These are phyloP conservation scores for Mongoloraphidia duomilia DNA, from an alignment of 2,888 invertebrate species.

Conservation along the genomic window DNA sequence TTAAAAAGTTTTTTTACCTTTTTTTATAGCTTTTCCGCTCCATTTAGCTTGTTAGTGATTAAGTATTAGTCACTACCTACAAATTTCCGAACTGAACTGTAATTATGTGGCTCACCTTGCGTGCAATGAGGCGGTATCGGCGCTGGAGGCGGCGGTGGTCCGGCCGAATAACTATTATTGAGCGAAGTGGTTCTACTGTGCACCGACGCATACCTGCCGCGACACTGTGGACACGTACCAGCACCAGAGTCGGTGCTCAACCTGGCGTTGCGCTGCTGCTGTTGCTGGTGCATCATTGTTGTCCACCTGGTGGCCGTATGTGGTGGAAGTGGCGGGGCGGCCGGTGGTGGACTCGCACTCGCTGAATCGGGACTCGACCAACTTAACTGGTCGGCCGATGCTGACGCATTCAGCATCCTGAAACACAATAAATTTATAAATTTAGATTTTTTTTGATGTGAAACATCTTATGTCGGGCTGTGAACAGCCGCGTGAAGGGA, in stretches of 20 bases:
- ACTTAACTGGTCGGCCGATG: slow-evolving; percentile 2
- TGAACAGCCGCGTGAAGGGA: too few species aligned
- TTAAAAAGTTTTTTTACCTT: too few species aligned
- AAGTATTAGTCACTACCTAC: too few species aligned
- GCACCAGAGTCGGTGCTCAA: background rate
- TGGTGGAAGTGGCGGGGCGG: background rate
- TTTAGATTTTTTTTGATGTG: too few species aligned
- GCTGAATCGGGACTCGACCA: slow-evolving; percentile 4
- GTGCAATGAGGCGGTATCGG: too few species aligned
- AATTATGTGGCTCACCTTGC: too few species aligned
- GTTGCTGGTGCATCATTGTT: slow-evolving; percentile 1
- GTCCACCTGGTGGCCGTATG: background rate
- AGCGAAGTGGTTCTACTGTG: background rate
- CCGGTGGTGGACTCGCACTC: background rate
- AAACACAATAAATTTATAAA: background rate
- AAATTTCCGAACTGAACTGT: too few species aligned
- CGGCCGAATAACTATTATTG: background rate
- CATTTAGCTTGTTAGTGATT: too few species aligned
- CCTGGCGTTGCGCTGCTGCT: background rate
- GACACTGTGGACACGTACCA: background rate
- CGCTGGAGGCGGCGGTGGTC: background rate
- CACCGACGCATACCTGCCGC: background rate
- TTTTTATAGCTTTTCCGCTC: too few species aligned
- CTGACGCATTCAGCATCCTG: slow-evolving; percentile 2
- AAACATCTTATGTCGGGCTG: too few species aligned